phyloP scores from a whole-genome alignment of 1,140 invertebrate species.

The Drosophila navojoa region DNA sequence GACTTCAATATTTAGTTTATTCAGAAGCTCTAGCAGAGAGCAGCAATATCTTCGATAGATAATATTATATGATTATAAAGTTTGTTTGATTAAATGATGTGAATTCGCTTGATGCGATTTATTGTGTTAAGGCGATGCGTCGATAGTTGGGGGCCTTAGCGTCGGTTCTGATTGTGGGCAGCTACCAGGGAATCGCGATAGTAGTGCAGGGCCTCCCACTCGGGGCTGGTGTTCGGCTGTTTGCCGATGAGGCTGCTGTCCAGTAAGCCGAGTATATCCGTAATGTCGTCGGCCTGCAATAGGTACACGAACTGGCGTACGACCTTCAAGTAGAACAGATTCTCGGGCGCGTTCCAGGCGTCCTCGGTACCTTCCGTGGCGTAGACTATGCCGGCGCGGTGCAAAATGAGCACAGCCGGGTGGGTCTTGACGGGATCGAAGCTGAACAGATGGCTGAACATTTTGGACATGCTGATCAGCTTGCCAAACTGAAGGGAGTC shows the following conservation, averaged over 20 bases:
- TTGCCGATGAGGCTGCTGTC: constrained; percentile 2
- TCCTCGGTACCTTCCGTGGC: constrained; percentile 13
- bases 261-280: too few relatives aligned
- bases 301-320: constrained; percentile 48
- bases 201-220: constrained; percentile 28
- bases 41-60: too few relatives aligned
- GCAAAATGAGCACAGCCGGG: constrained; percentile 26
- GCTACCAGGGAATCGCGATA: constrained; percentile 36
- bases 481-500: constrained; percentile 28
- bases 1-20: too few relatives aligned
- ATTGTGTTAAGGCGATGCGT: too few relatives aligned
- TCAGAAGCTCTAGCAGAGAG: too few relatives aligned
- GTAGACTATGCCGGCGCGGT: constrained; percentile 51
- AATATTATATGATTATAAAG: too few relatives aligned
- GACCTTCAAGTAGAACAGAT: constrained; percentile 43
- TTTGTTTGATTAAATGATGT: too few relatives aligned
- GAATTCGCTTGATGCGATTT: too few relatives aligned
- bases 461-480: constrained; percentile 29
- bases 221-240: not conserved
- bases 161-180: not conserved
- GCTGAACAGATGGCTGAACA: constrained; percentile 21
- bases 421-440: constrained; percentile 19
- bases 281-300: constrained; percentile 46
- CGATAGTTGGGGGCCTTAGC: too few relatives aligned
- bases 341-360: constrained; percentile 6